Conservation (phyloP, 2,888 invertebrate species). For the Petrolisthes manimaculis region DNA sequence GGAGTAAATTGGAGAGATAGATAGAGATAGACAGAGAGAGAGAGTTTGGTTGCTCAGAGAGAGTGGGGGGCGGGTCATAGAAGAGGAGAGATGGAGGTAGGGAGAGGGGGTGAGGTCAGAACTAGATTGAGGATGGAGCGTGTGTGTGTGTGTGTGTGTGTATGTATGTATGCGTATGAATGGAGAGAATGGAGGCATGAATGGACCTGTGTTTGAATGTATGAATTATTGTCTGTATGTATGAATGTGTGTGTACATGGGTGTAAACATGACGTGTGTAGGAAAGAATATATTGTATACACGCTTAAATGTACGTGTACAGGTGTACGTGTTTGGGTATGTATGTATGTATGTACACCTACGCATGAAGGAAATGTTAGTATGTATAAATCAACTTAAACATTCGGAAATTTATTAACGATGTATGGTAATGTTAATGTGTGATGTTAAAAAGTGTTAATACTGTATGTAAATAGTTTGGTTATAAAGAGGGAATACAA, state of each 20-base stretch:
- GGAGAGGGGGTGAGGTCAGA: background rate
- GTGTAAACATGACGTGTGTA: background rate
- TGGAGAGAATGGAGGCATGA: background rate
- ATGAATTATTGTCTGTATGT: background rate
- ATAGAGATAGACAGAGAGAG: background rate
- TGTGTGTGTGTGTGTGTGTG: slow-evolving; percentile 5
- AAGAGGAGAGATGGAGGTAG: background rate
- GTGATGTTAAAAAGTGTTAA: no score
- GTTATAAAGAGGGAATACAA: no score
- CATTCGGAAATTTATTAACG: no score
- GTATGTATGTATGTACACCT: no score
- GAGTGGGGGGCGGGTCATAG: background rate
- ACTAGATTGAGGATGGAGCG: background rate
- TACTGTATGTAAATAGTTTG: no score
- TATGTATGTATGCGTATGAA: slow-evolving; percentile 19
- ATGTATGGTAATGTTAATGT: no score
- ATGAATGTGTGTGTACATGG: slow-evolving; percentile 8
- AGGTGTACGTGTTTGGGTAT: no score
- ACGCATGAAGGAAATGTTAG: no score
- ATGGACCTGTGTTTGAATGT: background rate
- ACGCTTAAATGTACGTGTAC: no score
- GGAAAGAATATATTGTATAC: background rate
- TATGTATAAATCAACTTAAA: no score
- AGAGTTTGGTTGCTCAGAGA: background rate
- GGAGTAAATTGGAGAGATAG: background rate